Percentiles rank a stretch among this genome's conserved stretches.
These are phyloP conservation scores for Pristiophorus japonicus DNA, from an alignment of 2,113 vertebrate species.

Conservation along the genomic window DNA sequence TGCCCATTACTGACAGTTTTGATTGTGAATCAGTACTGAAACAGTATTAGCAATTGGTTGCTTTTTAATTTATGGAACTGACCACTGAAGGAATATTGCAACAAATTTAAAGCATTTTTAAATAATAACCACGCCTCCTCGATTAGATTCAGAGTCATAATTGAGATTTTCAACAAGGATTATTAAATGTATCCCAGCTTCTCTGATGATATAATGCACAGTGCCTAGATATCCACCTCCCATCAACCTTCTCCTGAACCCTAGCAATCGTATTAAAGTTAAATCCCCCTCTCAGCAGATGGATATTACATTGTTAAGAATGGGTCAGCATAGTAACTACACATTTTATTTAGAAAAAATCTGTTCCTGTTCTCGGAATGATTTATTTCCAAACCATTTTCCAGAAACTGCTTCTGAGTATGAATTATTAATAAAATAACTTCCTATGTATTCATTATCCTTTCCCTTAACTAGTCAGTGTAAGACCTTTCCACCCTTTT, in stretches of 20 bases:
- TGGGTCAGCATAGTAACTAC: conserved; percentile 34
- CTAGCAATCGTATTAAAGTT: conserved; percentile 26
- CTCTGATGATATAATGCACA: conserved; percentile 1
- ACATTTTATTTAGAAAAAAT: conserved; percentile 25
- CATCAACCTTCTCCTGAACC: conserved; percentile 36
- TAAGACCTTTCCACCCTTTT: conserved; percentile 66
- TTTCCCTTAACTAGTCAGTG: conserved; percentile 53
- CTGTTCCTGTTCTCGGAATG: not conserved
- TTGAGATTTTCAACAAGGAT: not conserved
- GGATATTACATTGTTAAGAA: conserved; percentile 27
- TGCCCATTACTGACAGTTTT: not conserved
- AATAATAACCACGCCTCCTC: not conserved
- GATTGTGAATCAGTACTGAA: not conserved
- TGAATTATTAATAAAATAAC: conserved; percentile 43
- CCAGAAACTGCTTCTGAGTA: conserved; percentile 8
- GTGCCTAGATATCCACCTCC: conserved; percentile 9
- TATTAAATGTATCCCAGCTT: conserved; percentile 22
- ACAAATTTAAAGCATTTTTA: not conserved
- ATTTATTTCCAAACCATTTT: conserved; percentile 34
- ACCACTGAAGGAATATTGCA: not conserved
- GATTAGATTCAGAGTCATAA: not conserved
- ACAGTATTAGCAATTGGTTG: not conserved
- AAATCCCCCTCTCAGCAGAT: conserved; percentile 23
- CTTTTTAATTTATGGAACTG: conserved; percentile 7
- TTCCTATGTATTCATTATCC: conserved; percentile 51